Percentiles rank a stretch among this genome's conserved stretches.
Evolutionary conservation across 2,797 vertebrate species (phyloP).

Genomic region (Enteromius afrohamiltoni): DNA sequence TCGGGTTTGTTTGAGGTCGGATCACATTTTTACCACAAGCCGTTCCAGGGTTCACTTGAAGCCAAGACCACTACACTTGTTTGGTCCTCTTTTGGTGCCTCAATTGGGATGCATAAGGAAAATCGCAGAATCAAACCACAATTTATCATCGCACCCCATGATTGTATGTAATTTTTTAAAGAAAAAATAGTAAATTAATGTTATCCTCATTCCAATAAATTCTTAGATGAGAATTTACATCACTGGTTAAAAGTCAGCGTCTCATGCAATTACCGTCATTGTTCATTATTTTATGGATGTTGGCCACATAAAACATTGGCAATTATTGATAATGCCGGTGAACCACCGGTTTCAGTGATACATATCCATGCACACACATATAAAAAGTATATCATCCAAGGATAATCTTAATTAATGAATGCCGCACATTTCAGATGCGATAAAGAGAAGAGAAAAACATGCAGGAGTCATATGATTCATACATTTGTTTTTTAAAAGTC

Average conservation of each 20-base stretch:
- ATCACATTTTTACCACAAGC: too few relatives aligned
- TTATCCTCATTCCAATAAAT: too few relatives aligned
- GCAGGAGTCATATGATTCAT: neutral
- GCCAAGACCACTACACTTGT: too few relatives aligned
- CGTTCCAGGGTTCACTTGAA: too few relatives aligned
- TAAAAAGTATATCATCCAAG: too few relatives aligned
- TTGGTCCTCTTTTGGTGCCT: too few relatives aligned
- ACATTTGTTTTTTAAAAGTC: slow-evolving; percentile 29
- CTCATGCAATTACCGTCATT: neutral
- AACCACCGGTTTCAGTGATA: neutral
- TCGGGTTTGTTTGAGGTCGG: too few relatives aligned
- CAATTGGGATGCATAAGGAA: neutral
- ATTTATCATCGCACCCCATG: too few relatives aligned
- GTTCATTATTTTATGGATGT: neutral
- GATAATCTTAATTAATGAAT: slow-evolving; percentile 9
- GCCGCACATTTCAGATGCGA: neutral
- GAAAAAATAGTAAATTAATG: too few relatives aligned
- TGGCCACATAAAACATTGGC: neutral
- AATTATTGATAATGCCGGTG: neutral
- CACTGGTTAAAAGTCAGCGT: neutral
- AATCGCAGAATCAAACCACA: too few relatives aligned
- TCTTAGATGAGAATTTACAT: neutral
- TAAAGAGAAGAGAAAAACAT: slow-evolving; percentile 11
- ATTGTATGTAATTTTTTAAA: too few relatives aligned
- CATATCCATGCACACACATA: too few relatives aligned